Evolutionary conservation across 2,113 vertebrate species (phyloP).

Genomic region (Bagarius yarrelli): DNA sequence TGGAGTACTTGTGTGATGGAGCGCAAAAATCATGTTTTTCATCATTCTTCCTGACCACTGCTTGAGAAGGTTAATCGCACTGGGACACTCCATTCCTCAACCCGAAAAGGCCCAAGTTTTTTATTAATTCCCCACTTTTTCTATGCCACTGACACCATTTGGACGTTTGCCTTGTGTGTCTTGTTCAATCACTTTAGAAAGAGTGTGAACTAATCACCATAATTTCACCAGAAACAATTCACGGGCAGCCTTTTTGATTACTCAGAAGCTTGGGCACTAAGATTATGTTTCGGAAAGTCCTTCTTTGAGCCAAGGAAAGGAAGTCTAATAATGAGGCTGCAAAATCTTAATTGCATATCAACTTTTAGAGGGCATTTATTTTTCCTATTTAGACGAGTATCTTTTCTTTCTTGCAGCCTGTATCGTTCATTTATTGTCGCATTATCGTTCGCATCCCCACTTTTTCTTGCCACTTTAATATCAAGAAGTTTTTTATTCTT

Average conservation of each 20-base stretch:
- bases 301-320: too few species aligned
- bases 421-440: background rate
- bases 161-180: too few species aligned
- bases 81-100: too few species aligned
- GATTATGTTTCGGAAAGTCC: too few species aligned
- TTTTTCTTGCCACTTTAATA: too few species aligned
- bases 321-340: too few species aligned
- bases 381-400: background rate
- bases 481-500: too few species aligned
- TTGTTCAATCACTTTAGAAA: slow-evolving; percentile 11
- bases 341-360: too few species aligned
- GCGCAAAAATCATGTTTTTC: too few species aligned
- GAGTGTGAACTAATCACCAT: slow-evolving; percentile 34
- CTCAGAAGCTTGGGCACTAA: too few species aligned
- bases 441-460: slow-evolving; percentile 13
- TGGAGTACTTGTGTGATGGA: too few species aligned
- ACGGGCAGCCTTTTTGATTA: slow-evolving; percentile 32
- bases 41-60: too few species aligned
- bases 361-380: slow-evolving; percentile 7
- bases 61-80: slow-evolving; percentile 6
- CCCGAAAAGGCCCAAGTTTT: slow-evolving; percentile 12
- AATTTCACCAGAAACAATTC: slow-evolving; percentile 30
- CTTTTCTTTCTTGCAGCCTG: slow-evolving; percentile 1
- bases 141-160: slow-evolving; percentile 21
- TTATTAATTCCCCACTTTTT: slow-evolving; percentile 25